Base-by-base conservation (phyloP, 1,140 invertebrate species). In the Drosophila busckii region DNA sequence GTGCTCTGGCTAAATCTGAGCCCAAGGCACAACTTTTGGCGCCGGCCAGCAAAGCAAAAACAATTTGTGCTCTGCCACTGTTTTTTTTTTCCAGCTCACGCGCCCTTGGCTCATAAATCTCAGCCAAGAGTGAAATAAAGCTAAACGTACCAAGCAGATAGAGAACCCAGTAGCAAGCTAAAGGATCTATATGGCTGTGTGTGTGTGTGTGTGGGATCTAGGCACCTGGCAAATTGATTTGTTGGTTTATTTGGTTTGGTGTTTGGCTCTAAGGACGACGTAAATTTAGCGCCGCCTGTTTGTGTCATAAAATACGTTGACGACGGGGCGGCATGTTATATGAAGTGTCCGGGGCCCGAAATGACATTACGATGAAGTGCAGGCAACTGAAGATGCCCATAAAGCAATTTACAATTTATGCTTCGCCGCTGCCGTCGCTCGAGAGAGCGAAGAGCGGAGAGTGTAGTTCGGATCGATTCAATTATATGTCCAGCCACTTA, bases 221-320 rank as follows among this genome's bases (percentile, higher is more conserved):
- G 73, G 73, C 68, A 78, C 73, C 75, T 83, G 75, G 69, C 75
- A 82, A 82, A 82, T 82, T 82, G 75, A 82, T 82, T 82, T 82
- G 75, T 82, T 82, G 75, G 76, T 70, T 80, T 82, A 82, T 80
- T 80, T 54, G 64, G 64, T 26, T 48, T 29, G 20, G 23, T 55
- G 10, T 69, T 56, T 54, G 56, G 53, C 58, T 37, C 48, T 20
- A n/a, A 13, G 26, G 38, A 28, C 59, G 38, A 55, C 58, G 75
- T 73, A 73, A 73, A 73, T 73, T 73, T 46, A 38, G 46, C 46
- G 54, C 56, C 75, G 75, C 69, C 75, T 80, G 75, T 60, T 82
- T 82, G 75, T 82, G 75, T 82, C 75, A 82, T 83, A 82, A 82
- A 82, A 82, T 82, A 70, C 75, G 71, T 53, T 61, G 56, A 71